Conservation (phyloP, 2,113 vertebrate species). For the Pelvicachromis taeniatus region DNA sequence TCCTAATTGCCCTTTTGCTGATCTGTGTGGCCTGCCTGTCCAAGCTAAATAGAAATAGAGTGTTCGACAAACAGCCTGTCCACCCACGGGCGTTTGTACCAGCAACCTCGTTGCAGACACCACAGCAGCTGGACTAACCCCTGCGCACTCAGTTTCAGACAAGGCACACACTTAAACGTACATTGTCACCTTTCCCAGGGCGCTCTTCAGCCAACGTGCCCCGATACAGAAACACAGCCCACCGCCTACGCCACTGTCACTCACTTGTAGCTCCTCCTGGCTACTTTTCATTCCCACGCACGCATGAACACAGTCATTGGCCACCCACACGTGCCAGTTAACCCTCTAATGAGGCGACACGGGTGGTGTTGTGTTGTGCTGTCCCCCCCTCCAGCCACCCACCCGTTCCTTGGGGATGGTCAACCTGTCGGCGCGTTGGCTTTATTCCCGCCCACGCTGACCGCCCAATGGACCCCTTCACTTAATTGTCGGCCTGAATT, state of each 20-base stretch:
- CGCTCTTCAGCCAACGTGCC: background rate
- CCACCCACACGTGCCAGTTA: conserved; percentile 62
- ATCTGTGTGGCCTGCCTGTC: conserved; percentile 38
- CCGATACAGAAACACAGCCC: conserved; percentile 2
- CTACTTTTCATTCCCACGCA: background rate
- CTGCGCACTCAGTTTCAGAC: conserved; percentile 4
- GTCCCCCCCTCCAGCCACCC: background rate
- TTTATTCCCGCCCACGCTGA: conserved; percentile 50
- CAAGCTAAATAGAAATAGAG: conserved; percentile 51
- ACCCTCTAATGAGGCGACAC: conserved; percentile 53
- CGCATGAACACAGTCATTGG: background rate
- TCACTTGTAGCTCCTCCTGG: conserved; percentile 43
- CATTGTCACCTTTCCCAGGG: conserved; percentile 14
- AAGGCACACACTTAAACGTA: background rate
- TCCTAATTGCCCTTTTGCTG: background rate
- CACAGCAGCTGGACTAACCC: background rate
- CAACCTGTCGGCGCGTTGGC: conserved; percentile 36
- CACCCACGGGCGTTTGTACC: conserved; percentile 46
- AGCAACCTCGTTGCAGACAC: conserved; percentile 15
- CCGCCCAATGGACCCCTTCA: conserved; percentile 41
- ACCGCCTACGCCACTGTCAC: conserved; percentile 64
- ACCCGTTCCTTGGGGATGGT: background rate
- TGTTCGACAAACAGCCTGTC: conserved; percentile 64
- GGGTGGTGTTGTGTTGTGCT: conserved; percentile 29
- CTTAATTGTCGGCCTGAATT: conserved; percentile 48